These are phyloP conservation scores for Gryon sp. DNA, from an alignment of 1,140 invertebrate genomes.

Conservation along the genomic window DNA sequence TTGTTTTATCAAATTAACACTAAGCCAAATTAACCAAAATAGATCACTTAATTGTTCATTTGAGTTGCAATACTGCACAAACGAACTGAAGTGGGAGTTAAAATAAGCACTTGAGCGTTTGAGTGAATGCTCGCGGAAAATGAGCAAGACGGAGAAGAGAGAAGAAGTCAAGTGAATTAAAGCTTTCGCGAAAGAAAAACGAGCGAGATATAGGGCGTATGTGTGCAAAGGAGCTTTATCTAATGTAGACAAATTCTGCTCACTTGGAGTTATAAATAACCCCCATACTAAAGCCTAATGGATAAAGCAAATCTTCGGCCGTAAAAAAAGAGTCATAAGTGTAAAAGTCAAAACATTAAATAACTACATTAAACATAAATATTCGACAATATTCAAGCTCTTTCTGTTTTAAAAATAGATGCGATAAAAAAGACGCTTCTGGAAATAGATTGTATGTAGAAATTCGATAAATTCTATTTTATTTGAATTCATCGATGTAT, in stretches of 20 bases:
- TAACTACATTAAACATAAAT: no score
- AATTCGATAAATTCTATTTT: no score
- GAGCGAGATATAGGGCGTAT: conserved; percentile 22
- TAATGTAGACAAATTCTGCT: conserved; percentile 31
- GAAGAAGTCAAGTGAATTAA: conserved; percentile 40
- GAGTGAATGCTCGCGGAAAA: conserved; percentile 29
- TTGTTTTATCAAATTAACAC: no score
- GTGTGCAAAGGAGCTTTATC: conserved; percentile 28
- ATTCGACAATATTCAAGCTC: no score
- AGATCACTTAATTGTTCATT: conserved; percentile 32
- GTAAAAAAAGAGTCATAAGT: no score
- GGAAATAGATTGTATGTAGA: no score
- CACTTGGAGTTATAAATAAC: conserved; percentile 46
- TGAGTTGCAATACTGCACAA: neutral
- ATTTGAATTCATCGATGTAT: no score
- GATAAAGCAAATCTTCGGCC: neutral
- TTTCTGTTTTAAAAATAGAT: no score
- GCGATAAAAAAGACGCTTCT: no score
- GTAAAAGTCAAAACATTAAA: no score
- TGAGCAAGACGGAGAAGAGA: conserved; percentile 32
- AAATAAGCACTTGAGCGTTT: conserved; percentile 42
- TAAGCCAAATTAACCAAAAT: no score
- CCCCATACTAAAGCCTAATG: neutral
- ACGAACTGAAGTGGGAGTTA: conserved; percentile 48
- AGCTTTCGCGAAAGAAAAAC: conserved; percentile 43